Evolutionary conservation across 1,140 invertebrate species (phyloP), one percentile per base, ranked within the genome.

Genomic region (Drosophila ogumai): DNA sequence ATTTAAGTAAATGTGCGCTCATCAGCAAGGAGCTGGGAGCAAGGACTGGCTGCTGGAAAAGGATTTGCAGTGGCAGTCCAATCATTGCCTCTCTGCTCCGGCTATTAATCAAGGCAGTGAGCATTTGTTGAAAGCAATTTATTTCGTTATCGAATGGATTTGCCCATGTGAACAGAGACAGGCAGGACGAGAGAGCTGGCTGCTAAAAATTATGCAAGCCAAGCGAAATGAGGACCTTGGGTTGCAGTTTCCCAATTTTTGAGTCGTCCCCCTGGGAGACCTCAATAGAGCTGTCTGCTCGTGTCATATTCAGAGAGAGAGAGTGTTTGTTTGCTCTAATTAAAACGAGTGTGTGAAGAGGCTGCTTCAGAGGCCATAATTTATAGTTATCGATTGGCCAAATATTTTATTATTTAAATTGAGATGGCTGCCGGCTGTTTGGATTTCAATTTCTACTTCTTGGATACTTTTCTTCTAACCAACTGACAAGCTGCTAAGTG

Each of bases 101-200:
- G 80, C 84, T 78, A 88, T 88, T 88, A 88, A 88, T 88, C 84
- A 88, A 82, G 65, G 73, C 77, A 69, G 73, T 90, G 82, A 88
- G 63, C 76, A 84, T 90, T 88, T 78, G 85, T 84, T 84, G 84
- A 88, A 88, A 90, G 84, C 85, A 90, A 88, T 88, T 84, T 88
- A 88, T 88, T 84, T 88, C 60, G 80, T 84, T 88, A 88, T 88
- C 84, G 77, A 88, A 90, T 52, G 80, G 75, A 79, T 82, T 82
- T 82, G 58, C 43, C 41, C 49, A 8, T 32, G 1, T 54, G 52
- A 54, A 54, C 52, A 54, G 12, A 36, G 25, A 46, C n/a, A n/a
- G n/a, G n/a, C 46, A 28, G 46, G 22, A 31, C 15, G 47, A 54
- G 3, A 5, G 31, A 66, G 47, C 28, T 50, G 63, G 65, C 28